Conservation (phyloP, 2,113 vertebrate genomes). For the Neomonachus schauinslandi region DNA sequence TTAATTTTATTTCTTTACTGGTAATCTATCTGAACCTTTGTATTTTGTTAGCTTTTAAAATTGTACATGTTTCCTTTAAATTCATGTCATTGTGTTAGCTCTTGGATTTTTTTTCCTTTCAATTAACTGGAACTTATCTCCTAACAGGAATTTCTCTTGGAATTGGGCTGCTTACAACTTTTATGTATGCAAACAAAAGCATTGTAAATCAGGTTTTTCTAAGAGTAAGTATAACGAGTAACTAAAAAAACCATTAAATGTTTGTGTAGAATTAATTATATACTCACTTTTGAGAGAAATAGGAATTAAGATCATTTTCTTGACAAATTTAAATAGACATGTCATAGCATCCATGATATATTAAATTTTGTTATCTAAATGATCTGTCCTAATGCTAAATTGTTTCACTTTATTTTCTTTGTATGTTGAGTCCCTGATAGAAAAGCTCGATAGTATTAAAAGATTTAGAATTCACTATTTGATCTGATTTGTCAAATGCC, state of each 20-base stretch:
- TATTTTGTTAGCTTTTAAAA: conserved; percentile 80
- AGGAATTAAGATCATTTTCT: conserved; percentile 43
- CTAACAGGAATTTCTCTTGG: conserved; percentile 96
- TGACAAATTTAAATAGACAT: conserved; percentile 47
- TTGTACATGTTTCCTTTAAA: conserved; percentile 70
- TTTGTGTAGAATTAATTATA: conserved; percentile 67
- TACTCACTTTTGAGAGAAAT: conserved; percentile 69
- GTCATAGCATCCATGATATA: not conserved
- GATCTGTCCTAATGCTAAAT: not conserved
- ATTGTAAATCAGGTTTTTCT: conserved; percentile 98
- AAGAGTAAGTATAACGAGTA: conserved; percentile 91
- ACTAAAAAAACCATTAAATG: conserved; percentile 72
- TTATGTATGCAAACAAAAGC: conserved; percentile 97
- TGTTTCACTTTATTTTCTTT: conserved; percentile 31
- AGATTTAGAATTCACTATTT: not conserved
- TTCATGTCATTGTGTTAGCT: conserved; percentile 58
- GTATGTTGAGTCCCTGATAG: conserved; percentile 38
- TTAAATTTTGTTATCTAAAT: conserved; percentile 41
- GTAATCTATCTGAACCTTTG: conserved; percentile 66
- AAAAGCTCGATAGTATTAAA: not conserved
- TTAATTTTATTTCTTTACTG: conserved; percentile 78
- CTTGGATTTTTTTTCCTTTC: conserved; percentile 60
- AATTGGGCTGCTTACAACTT: conserved; percentile 96
- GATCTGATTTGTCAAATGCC: conserved; percentile 44
- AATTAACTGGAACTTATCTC: conserved; percentile 88